A percentile compares a stretch with the other conserved stretches of the same genome.
Conservation (phyloP, 1,140 invertebrate species). For the Drosophila bifasciata region DNA sequence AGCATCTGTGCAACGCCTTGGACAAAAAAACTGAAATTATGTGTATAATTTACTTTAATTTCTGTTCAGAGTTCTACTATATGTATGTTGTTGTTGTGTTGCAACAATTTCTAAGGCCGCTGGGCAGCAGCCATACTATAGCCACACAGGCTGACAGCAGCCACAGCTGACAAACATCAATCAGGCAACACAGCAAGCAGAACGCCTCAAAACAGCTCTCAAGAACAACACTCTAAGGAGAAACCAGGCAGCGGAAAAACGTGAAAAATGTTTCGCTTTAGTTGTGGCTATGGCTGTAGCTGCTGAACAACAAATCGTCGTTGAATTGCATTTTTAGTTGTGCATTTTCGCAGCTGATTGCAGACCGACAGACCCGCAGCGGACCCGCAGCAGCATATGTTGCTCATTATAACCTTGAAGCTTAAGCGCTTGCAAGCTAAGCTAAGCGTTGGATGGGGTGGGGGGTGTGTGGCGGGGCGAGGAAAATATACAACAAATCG, state of each 20-base stretch:
- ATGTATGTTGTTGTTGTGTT: conserved; percentile 32
- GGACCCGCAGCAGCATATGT: conserved; percentile 67
- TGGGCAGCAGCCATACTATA: conserved; percentile 18
- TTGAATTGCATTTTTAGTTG: conserved; percentile 64
- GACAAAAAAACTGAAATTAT: conserved; percentile 49
- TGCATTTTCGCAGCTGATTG: conserved; percentile 65
- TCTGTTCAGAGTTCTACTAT: conserved; percentile 47
- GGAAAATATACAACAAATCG: conserved; percentile 38
- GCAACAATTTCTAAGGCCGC: conserved; percentile 60
- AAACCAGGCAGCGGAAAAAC: conserved; percentile 60
- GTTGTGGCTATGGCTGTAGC: conserved; percentile 43
- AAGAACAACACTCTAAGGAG: conserved; percentile 58
- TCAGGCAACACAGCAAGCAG: conserved; percentile 66
- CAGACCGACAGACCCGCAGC: conserved; percentile 42
- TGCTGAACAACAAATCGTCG: conserved; percentile 63
- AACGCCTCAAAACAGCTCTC: conserved; percentile 65
- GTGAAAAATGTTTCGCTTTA: conserved; percentile 68
- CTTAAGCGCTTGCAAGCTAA: too few species aligned
- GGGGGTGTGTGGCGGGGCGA: too few species aligned
- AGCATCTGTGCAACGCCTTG: conserved; percentile 44
- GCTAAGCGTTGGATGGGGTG: not conserved
- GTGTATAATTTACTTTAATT: conserved; percentile 77
- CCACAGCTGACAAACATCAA: conserved; percentile 77
- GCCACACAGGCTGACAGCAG: conserved; percentile 1
- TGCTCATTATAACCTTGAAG: conserved; percentile 77